These are phyloP conservation scores for Meliscaeva auricollis DNA, from an alignment of 2,888 invertebrate genomes.

Conservation along the genomic window DNA sequence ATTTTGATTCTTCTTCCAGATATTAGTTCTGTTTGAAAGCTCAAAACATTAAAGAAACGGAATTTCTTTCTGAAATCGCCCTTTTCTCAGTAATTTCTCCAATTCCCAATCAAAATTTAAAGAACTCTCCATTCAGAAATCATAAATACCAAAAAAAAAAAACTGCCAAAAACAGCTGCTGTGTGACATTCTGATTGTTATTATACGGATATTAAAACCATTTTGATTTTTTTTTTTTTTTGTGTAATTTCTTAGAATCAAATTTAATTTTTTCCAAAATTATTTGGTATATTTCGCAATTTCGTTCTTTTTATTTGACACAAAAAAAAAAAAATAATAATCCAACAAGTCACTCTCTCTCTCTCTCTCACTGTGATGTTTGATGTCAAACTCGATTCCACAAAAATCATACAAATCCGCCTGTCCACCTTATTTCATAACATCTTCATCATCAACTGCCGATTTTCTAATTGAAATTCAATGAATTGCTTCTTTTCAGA, in stretches of 20 bases:
- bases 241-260: background rate
- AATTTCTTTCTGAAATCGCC: no score
- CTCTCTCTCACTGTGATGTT: no score
- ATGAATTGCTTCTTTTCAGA: slow-evolving; percentile 62
- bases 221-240: background rate
- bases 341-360: slow-evolving; percentile 25
- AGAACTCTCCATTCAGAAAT: background rate
- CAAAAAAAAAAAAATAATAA: background rate
- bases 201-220: slow-evolving; percentile 1
- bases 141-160: background rate
- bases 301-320: background rate
- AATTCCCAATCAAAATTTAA: background rate
- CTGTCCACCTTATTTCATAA: slow-evolving; percentile 5
- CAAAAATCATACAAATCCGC: slow-evolving; percentile 24
- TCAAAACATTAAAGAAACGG: no score
- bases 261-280: background rate
- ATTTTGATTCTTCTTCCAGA: no score
- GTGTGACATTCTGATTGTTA: slow-evolving; percentile 18
- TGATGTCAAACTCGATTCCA: slow-evolving; percentile 50
- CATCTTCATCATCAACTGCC: slow-evolving; percentile 28
- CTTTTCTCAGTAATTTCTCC: no score
- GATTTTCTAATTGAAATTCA: slow-evolving; percentile 67
- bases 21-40: no score
- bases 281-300: background rate
- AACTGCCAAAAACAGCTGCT: slow-evolving; percentile 7